These are phyloP conservation scores for Diorhabda carinulata DNA, from an alignment of 1,140 invertebrate species.

Conservation along the genomic window DNA sequence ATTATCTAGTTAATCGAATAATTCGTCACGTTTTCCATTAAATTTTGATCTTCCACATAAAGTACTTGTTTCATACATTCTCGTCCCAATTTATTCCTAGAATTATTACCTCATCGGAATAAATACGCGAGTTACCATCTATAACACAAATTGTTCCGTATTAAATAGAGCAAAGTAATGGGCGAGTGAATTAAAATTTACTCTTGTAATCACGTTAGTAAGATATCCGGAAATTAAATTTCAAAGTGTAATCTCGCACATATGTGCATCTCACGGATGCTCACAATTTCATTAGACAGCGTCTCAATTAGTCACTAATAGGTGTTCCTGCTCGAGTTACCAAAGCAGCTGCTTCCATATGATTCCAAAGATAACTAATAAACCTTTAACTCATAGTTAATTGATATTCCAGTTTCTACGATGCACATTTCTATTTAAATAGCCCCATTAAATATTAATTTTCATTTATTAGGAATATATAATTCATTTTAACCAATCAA, in stretches of 20 bases:
- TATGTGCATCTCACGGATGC: constrained; percentile 1
- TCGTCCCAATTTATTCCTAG: no score
- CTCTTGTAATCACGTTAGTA: not conserved
- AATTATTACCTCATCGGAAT: no score
- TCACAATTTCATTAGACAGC: constrained; percentile 2
- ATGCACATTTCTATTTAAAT: not conserved
- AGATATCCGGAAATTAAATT: constrained; percentile 3
- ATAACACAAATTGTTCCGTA: no score
- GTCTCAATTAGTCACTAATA: constrained; percentile 1
- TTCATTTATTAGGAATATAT: no score
- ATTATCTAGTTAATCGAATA: no score
- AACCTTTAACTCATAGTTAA: not conserved
- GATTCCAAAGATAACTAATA: not conserved
- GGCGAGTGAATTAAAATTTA: not conserved
- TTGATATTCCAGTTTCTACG: not conserved
- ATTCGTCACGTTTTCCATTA: no score
- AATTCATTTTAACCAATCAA: no score
- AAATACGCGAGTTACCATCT: no score
- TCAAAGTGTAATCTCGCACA: constrained; percentile 1
- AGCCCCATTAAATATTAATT: no score
- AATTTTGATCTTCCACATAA: no score
- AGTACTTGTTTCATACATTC: no score
- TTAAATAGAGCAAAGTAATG: not conserved
- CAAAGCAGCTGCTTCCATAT: not conserved
- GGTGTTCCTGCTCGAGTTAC: not conserved